These are phyloP conservation scores for Crypturellus tataupa DNA, from an alignment of 2,797 vertebrate genomes.

Conservation along the genomic window DNA sequence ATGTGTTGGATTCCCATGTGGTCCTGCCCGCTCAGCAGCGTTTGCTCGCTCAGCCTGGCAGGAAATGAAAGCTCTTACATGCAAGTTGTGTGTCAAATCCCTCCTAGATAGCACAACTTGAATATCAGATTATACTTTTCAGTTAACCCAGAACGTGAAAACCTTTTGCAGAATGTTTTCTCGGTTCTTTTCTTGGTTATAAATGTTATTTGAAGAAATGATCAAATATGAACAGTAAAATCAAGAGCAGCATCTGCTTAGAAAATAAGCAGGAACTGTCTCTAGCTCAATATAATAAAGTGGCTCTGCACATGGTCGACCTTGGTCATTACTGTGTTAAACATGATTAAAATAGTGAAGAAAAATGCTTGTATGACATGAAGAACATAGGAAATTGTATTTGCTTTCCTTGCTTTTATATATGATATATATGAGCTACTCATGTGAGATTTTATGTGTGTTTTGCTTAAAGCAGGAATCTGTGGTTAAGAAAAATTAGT, in stretches of 20 bases:
- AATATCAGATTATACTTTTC: conserved; percentile 52
- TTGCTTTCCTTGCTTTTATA: background rate
- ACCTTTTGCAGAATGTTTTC: conserved; percentile 68
- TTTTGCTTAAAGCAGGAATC: background rate
- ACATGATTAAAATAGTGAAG: conserved; percentile 1
- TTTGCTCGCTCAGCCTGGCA: conserved; percentile 14
- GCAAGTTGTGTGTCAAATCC: background rate
- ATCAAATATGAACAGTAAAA: conserved; percentile 59
- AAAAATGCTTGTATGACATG: background rate
- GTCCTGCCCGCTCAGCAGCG: conserved; percentile 2
- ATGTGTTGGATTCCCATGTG: background rate
- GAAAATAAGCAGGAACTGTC: conserved; percentile 50
- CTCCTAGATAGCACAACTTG: conserved; percentile 46
- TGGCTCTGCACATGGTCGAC: background rate
- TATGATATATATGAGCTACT: background rate
- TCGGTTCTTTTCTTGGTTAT: conserved; percentile 66
- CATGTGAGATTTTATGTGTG: background rate
- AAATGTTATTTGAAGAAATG: conserved; percentile 67
- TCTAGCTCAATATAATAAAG: background rate
- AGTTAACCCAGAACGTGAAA: conserved; percentile 39
- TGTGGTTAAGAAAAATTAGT: background rate
- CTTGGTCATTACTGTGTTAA: background rate
- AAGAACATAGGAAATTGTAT: background rate
- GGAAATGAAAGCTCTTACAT: conserved; percentile 17
- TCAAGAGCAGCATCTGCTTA: conserved; percentile 66